Evolutionary conservation across 2,113 vertebrate species (phyloP), one percentile per base, ranked within the genome.

Genomic region (Acrocephalus kingi): DNA sequence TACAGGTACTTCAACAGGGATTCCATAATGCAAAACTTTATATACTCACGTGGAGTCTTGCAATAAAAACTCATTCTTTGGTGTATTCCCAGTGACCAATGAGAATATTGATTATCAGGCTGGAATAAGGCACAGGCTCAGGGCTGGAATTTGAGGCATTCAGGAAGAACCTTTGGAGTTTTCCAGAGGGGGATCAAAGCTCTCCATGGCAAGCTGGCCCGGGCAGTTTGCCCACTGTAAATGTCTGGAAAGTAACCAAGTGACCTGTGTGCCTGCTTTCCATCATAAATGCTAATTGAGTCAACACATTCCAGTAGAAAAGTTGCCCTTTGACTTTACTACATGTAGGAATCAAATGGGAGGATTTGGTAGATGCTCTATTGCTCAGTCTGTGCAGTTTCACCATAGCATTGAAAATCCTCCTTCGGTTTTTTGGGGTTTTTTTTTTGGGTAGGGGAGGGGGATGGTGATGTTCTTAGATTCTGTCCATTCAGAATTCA

Each of bases 241-340:
- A 63, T 63, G 25, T 37, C 66, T 82, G 64, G 56, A 68, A 90
- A 24, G 35, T 35, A 75, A 80, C 62, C 54, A 56, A 76, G 56
- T 54, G 61, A 19, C 49, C 45, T 85, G 56, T 39, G 67, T 48
- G 55, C 72, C 80, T 94, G 84, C 52, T 68, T 93, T 78, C 69
- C 74, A 56, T 78, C 84, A 63, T 59, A 82, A 89, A 88, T 51
- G 39, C 61, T 86, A 89, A 88, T 43, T 81, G 33, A 84, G 84
- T 78, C 87, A 87, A 78, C 52, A 78, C 27, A 74, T 75, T 81
- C 37, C 30, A 67, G 76, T 1, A 24, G 77, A 74, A 95, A 87
- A 91, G 30, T 9, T 77, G 43, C 43, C 77, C 52, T 84, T 84
- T 72, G 69, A 87, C 56, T 91, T 64, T 41, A 30, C 63, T 88